Percentiles rank a stretch among this genome's conserved stretches.
Conservation (phyloP, 2,888 invertebrate genomes). For the Orgyia antiqua region DNA sequence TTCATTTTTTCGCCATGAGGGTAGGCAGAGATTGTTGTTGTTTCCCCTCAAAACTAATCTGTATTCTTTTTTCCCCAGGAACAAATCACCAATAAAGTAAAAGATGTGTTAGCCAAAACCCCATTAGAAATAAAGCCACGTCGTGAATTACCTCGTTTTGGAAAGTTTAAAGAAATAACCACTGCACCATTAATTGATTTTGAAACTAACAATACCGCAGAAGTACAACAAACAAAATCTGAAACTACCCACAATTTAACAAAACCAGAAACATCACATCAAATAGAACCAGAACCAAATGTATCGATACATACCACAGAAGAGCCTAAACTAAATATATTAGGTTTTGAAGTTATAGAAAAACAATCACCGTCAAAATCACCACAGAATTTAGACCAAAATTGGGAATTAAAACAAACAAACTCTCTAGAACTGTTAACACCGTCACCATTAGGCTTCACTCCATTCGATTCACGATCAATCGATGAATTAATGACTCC, state of each 20-base stretch:
- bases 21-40: too few relatives aligned
- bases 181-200: slow-evolving; percentile 50
- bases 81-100: slow-evolving; percentile 85
- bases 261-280: slow-evolving; percentile 2
- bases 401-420: slow-evolving; percentile 54
- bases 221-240: slow-evolving; percentile 11
- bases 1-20: too few relatives aligned
- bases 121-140: slow-evolving; percentile 80
- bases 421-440: slow-evolving; percentile 75
- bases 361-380: slow-evolving; percentile 53
- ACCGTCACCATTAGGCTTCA: slow-evolving; percentile 76
- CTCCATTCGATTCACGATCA: slow-evolving; percentile 77
- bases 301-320: slow-evolving; percentile 22
- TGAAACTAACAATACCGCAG: slow-evolving; percentile 11
- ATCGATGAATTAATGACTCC: slow-evolving; percentile 79
- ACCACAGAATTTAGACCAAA: slow-evolving; percentile 43
- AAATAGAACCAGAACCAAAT: slow-evolving; percentile 13
- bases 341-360: slow-evolving; percentile 51
- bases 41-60: too few relatives aligned
- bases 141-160: slow-evolving; percentile 50
- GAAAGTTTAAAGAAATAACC: slow-evolving; percentile 41
- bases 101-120: slow-evolving; percentile 83
- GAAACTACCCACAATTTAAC: not conserved
- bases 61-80: slow-evolving; percentile 72
- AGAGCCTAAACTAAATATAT: slow-evolving; percentile 46